Percentiles rank a stretch among this genome's conserved stretches.
phyloP scores from a whole-genome alignment of 1,140 invertebrate genomes.

The Psilanteris sp. region DNA sequence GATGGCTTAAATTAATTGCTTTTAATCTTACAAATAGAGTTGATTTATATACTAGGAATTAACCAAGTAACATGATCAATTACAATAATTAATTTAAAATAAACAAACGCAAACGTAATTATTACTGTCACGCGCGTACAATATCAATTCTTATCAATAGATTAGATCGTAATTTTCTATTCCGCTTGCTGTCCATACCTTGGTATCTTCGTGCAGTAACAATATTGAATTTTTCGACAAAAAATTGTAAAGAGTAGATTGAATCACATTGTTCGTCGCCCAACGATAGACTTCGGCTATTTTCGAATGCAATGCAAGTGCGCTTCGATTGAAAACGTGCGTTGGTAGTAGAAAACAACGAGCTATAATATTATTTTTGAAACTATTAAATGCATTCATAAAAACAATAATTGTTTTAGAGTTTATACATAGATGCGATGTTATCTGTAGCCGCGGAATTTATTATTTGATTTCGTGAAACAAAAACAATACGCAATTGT shows the following conservation, averaged over 20 bases:
- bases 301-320: constrained; percentile 52
- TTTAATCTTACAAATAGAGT: too few relatives aligned
- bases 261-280: constrained; percentile 57
- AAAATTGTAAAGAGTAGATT: constrained; percentile 52
- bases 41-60: too few relatives aligned
- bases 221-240: constrained; percentile 54
- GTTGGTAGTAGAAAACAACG: constrained; percentile 37
- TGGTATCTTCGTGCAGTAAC: constrained; percentile 34
- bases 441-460: too few relatives aligned
- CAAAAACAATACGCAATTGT: too few relatives aligned
- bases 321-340: constrained; percentile 57
- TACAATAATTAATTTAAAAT: too few relatives aligned
- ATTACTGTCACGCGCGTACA: not conserved
- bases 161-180: constrained; percentile 23
- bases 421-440: too few relatives aligned
- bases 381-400: not conserved
- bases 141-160: constrained; percentile 19
- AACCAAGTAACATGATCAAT: too few relatives aligned
- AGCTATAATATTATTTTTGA: constrained; percentile 22
- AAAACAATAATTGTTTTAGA: too few relatives aligned
- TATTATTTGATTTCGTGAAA: too few relatives aligned
- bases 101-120: too few relatives aligned
- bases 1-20: too few relatives aligned
- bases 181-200: constrained; percentile 23
- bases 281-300: constrained; percentile 43